Evolutionary conservation across 2,797 vertebrate species (phyloP).

Genomic region (Simalia tracyae): DNA sequence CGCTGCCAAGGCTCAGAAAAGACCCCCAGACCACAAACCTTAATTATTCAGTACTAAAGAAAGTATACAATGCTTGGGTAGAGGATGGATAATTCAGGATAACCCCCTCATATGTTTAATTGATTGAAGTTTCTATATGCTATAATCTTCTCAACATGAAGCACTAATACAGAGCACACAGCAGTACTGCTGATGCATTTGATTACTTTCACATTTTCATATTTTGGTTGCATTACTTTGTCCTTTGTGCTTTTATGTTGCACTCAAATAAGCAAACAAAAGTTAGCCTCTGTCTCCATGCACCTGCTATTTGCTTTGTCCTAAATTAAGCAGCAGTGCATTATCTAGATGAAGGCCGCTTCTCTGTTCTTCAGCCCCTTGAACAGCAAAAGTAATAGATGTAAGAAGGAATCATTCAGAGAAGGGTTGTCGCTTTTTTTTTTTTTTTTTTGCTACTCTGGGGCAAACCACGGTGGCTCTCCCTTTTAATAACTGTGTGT

Average conservation of each 20-base stretch:
- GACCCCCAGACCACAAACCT: not conserved
- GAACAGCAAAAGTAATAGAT: not conserved
- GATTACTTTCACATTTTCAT: slow-evolving; percentile 1
- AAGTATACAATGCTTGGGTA: not conserved
- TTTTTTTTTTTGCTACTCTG: not conserved
- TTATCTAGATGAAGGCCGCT: not conserved
- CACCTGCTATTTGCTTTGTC: not conserved
- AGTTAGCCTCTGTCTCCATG: not conserved
- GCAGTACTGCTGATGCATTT: not conserved
- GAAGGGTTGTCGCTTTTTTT: not conserved
- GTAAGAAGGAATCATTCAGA: not conserved
- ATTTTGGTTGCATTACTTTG: not conserved
- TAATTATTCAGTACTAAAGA: not conserved
- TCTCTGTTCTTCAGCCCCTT: not conserved
- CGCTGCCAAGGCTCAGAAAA: not conserved
- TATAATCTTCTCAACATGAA: not conserved
- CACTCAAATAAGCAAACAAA: not conserved
- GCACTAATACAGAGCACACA: not conserved
- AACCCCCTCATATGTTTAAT: not conserved
- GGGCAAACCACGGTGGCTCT: not conserved
- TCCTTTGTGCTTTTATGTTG: slow-evolving; percentile 24
- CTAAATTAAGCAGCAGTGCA: not conserved
- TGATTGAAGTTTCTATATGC: not conserved
- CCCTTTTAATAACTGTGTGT: not conserved
- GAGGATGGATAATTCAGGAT: not conserved